phyloP scores from a whole-genome alignment of 2,888 invertebrate species.

The Diarsia dahlii region DNA sequence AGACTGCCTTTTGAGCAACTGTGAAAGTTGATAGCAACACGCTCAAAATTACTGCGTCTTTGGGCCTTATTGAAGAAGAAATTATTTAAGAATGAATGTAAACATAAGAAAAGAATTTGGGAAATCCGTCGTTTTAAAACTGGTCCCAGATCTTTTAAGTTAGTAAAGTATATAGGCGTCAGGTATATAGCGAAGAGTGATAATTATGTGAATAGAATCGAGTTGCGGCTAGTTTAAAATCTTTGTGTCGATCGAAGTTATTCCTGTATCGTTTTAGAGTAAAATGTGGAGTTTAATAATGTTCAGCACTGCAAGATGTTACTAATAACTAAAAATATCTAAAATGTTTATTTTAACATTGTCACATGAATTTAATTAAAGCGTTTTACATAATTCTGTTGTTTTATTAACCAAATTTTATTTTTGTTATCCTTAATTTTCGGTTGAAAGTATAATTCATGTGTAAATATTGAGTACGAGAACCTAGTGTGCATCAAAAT shows the following conservation, averaged over 20 bases:
- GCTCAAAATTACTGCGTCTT: conserved; percentile 28
- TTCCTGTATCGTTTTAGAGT: conserved; percentile 54
- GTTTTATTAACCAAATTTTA: conserved; percentile 49
- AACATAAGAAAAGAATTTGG: conserved; percentile 41
- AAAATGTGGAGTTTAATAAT: conserved; percentile 56
- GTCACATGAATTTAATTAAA: conserved; percentile 81
- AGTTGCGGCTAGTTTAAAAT: conserved; percentile 45
- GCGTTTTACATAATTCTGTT: conserved; percentile 73
- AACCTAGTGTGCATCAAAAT: no score
- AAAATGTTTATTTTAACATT: conserved; percentile 81
- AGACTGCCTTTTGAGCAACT: conserved; percentile 26
- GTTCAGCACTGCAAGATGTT: conserved; percentile 73
- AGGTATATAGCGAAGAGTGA: conserved; percentile 37
- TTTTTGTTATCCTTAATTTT: neutral
- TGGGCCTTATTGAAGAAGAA: conserved; percentile 38
- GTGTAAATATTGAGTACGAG: no score
- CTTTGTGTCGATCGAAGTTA: conserved; percentile 53
- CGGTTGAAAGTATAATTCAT: neutral
- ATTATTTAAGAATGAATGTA: conserved; percentile 46
- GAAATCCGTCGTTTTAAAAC: conserved; percentile 46
- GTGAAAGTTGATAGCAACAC: conserved; percentile 57
- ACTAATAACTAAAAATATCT: conserved; percentile 71
- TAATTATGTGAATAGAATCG: conserved; percentile 25
- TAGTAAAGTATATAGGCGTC: conserved; percentile 43
- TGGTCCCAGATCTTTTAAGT: conserved; percentile 46